Evolutionary conservation across 2,888 invertebrate genomes (phyloP).

Genomic region (Phorcus lineatus): DNA sequence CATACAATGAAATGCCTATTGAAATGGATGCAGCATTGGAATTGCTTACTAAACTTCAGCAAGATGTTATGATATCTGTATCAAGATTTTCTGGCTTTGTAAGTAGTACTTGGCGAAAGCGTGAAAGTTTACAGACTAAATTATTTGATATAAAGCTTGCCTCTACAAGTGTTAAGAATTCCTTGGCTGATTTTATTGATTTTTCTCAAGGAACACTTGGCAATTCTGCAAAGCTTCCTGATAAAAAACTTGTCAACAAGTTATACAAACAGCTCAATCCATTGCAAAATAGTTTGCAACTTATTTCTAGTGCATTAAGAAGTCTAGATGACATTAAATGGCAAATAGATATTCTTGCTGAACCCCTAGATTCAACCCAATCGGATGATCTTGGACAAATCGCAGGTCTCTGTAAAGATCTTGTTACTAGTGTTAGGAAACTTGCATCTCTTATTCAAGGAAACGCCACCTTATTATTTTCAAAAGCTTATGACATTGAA

Average conservation of each 20-base stretch:
- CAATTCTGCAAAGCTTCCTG: constrained; percentile 82
- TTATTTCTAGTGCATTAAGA: constrained; percentile 55
- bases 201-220: constrained; percentile 92
- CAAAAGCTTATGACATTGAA: constrained; percentile 54
- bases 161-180: constrained; percentile 85
- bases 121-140: constrained; percentile 86
- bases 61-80: constrained; percentile 88
- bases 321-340: constrained; percentile 67
- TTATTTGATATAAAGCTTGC: constrained; percentile 90
- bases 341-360: constrained; percentile 58
- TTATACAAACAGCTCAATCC: constrained; percentile 65
- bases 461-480: constrained; percentile 72
- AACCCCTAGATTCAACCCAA: constrained; percentile 75
- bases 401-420: constrained; percentile 88
- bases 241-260: constrained; percentile 67
- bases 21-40: constrained; percentile 87
- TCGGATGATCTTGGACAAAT: constrained; percentile 92
- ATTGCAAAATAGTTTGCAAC: constrained; percentile 61
- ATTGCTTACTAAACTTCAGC: constrained; percentile 84
- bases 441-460: constrained; percentile 90
- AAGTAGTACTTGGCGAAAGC: constrained; percentile 85
- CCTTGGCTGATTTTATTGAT: constrained; percentile 89
- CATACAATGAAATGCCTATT: constrained; percentile 80
- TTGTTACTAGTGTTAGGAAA: constrained; percentile 92
- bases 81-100: constrained; percentile 84